Evolutionary conservation across 2,888 invertebrate genomes (phyloP), one percentile per base, ranked within the genome.

Genomic region (Calameuta pallipes): DNA sequence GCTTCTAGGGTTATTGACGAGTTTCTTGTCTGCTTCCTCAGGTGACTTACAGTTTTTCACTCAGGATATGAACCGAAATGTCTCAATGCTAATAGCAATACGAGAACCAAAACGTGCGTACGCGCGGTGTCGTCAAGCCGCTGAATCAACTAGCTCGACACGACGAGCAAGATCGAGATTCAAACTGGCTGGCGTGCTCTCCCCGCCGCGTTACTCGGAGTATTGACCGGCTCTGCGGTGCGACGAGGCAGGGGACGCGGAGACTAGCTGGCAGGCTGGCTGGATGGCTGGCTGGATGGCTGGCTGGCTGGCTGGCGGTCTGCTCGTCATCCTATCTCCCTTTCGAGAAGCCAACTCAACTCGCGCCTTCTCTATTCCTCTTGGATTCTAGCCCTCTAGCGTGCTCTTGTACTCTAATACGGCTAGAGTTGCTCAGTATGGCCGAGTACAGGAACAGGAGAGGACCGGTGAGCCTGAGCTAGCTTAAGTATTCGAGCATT

Each of bases 161-260:
- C 71, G 71, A 71, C 71, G 33, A 71, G 71, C 71, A 34, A 71
- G 71, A 71, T 71, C 71, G 71, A 71, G 71, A 71, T 71, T 71
- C 71, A 71, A 34, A 34, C 71, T 71, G 83, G 81, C 74, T 83
- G 83, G 82, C 83, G 85, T 87, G 83, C 83, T 87, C 84, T 87
- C 85, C 84, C 85, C 87, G 86, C 86, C 88, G 89, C 89, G 87
- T 85, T 86, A 83, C 87, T 84, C 89, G 89, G 90, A 90, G 90
- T 90, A 90, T 90, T 90, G 90, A 90, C 90, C 90, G 90, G 90
- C 89, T 89, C 88, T 85, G 35, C 30, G 76, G 35, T 73, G 76
- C 37, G 76, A 73, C 76, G 76, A 74, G 79, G 74, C 76, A 56
- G 56, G 56, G 56, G 56, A 56, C 56, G 56, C 56, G 56, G 56